A percentile compares a stretch with the other conserved stretches of the same genome.
phyloP scores from a whole-genome alignment of 2,888 invertebrate species.

The Drosophila austrosaltans region DNA sequence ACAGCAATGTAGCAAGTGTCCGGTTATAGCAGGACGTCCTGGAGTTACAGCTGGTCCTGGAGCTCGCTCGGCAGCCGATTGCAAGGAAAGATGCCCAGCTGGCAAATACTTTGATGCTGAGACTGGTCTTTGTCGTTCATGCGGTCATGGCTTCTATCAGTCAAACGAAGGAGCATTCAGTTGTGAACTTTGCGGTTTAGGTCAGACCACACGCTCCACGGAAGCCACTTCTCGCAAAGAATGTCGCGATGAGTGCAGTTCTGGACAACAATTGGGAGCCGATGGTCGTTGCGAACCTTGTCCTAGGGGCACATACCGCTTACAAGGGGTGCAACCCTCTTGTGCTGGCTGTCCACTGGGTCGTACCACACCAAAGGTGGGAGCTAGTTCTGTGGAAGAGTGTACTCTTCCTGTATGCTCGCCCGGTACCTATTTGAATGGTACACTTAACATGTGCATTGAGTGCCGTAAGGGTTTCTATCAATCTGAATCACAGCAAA shows the following conservation, averaged over 20 bases:
- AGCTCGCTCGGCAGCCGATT: slow-evolving; percentile 93
- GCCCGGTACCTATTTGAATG: slow-evolving; percentile 93
- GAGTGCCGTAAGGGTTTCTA: slow-evolving; percentile 95
- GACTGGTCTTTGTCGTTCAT: slow-evolving; percentile 93
- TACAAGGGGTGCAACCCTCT: slow-evolving; percentile 93
- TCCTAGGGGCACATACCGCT: slow-evolving; percentile 93
- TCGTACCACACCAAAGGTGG: slow-evolving; percentile 93
- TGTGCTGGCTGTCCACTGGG: slow-evolving; percentile 95
- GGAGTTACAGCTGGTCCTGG: slow-evolving; percentile 95
- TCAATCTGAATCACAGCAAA: slow-evolving; percentile 94
- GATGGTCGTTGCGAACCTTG: slow-evolving; percentile 97
- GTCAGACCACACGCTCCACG: slow-evolving; percentile 94
- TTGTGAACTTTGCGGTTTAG: slow-evolving; percentile 93
- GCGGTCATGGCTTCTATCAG: slow-evolving; percentile 97
- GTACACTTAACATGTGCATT: slow-evolving; percentile 92
- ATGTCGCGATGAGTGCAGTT: slow-evolving; percentile 93
- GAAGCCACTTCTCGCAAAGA: slow-evolving; percentile 94
- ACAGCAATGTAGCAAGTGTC: slow-evolving; percentile 94
- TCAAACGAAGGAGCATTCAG: slow-evolving; percentile 95
- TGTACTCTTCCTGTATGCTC: slow-evolving; percentile 95
- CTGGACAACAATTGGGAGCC: slow-evolving; percentile 91
- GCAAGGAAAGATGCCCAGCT: slow-evolving; percentile 96
- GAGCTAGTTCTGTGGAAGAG: slow-evolving; percentile 93
- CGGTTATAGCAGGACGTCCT: slow-evolving; percentile 93
- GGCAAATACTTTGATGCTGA: slow-evolving; percentile 97